Base-by-base conservation (phyloP, 2,888 invertebrate species). In the Cremastinae sp. region DNA sequence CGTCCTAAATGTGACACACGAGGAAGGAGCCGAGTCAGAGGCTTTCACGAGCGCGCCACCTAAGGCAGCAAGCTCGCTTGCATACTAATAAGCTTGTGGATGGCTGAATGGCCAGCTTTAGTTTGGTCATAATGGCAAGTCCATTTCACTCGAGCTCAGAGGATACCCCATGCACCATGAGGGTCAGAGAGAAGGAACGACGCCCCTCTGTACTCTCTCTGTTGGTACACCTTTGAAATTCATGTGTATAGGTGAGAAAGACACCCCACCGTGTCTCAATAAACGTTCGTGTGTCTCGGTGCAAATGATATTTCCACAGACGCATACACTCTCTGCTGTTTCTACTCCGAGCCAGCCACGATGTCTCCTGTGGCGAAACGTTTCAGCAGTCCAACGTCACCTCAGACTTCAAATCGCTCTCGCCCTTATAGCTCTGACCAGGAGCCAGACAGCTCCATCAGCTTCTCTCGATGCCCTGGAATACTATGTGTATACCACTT, bases 11-110 rank as follows among this genome's bases (percentile, higher is more conserved):
- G 86, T 85, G 85, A 87, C 85, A 86, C 84, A 84, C 84, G 82
- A 53, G 38, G 38, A 41, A 28, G 53, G 14, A 12, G 9, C 58
- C 56, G 22, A 16, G 82, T n/a, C n/a, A n/a, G n/a, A n/a, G 84
- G 87, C 86, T 86, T 87, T 87, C 85, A 85, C 64, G 59, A 85
- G 83, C 84, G n/a, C n/a, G n/a, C n/a, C 83, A 86, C 86, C 86
- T 85, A 86, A 85, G 84, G 86, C 86, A 87, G 86, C 87, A 84
- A 85, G 85, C 87, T 84, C 83, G 79, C 87, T 87, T 85, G 88
- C 88, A 88, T 88, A 87, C 88, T 88, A 88, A 88, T 88, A 84
- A 86, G 84, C 86, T 84, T 84, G 84, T 82, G 85, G 83, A 86
- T 86, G 80, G 84, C 83, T 85, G 86, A 86, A 86, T 86, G 83